phyloP scores from a whole-genome alignment of 2,888 invertebrate genomes.

The Nephrotoma appendiculata region DNA sequence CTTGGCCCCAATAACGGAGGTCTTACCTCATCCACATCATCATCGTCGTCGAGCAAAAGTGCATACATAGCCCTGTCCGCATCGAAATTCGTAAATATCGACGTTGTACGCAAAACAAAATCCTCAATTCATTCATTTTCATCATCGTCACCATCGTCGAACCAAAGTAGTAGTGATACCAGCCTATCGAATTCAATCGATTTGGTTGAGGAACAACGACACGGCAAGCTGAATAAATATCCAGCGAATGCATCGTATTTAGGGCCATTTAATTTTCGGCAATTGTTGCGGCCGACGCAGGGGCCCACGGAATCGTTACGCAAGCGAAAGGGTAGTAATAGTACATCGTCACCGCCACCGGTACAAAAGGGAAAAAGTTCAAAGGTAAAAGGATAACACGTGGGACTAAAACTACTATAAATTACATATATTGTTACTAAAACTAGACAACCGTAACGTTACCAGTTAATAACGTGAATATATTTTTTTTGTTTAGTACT shows the following conservation, averaged over 20 bases:
- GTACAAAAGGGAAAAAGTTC: slow-evolving; percentile 13
- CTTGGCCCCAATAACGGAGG: background rate
- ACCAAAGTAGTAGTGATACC: background rate
- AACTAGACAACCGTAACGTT: background rate
- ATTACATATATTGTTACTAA: background rate
- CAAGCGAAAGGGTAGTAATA: slow-evolving; percentile 42
- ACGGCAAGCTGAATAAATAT: slow-evolving; percentile 10
- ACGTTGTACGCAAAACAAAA: slow-evolving; percentile 10
- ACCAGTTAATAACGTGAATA: background rate
- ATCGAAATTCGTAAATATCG: slow-evolving; percentile 14
- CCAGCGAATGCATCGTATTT: slow-evolving; percentile 32
- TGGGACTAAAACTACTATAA: background rate
- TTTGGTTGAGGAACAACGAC: slow-evolving; percentile 12
- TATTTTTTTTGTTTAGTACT: background rate
- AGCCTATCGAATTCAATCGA: slow-evolving; percentile 11
- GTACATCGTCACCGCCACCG: slow-evolving; percentile 25
- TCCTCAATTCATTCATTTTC: background rate
- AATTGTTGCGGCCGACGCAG: slow-evolving; percentile 46
- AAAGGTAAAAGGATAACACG: background rate
- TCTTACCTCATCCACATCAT: background rate
- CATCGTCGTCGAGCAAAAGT: background rate
- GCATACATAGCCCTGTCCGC: background rate
- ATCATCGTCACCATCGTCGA: background rate
- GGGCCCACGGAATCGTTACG: slow-evolving; percentile 54
- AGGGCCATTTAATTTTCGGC: slow-evolving; percentile 54